Conservation (phyloP, 2,113 vertebrate genomes). For the Tragelaphus scriptus region DNA sequence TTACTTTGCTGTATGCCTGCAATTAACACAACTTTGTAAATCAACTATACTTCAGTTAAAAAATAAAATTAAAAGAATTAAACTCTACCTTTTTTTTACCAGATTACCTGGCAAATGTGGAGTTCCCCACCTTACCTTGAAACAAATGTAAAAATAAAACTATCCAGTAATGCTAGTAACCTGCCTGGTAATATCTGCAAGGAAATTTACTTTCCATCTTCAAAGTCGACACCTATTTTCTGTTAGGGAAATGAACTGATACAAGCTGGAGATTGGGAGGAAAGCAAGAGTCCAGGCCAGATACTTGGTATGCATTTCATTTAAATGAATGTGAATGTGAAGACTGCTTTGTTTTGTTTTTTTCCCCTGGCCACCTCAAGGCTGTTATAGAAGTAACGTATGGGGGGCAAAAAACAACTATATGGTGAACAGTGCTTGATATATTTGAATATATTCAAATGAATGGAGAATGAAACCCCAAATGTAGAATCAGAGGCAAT, state of each 20-base stretch:
- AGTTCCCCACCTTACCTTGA: background rate
- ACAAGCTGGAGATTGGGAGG: background rate
- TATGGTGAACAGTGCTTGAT: background rate
- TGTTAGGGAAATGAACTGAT: conserved; percentile 14
- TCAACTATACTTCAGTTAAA: background rate
- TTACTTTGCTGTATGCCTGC: background rate
- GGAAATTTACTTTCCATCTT: conserved; percentile 19
- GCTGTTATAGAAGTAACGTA: background rate
- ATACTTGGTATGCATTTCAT: background rate
- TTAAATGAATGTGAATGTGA: background rate
- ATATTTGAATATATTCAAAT: background rate
- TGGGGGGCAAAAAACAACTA: background rate
- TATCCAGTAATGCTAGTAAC: background rate
- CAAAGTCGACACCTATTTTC: background rate
- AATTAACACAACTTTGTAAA: background rate
- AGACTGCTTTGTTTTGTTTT: background rate
- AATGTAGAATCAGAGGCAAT: background rate
- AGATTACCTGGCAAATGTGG: background rate
- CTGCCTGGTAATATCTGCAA: background rate
- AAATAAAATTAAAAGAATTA: background rate
- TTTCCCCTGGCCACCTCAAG: background rate
- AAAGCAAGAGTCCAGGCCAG: background rate
- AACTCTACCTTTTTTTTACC: background rate
- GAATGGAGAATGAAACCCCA: background rate
- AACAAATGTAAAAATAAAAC: conserved; percentile 34